Evolutionary conservation across 2,113 vertebrate species (phyloP).

Genomic region (Oxygymnocypris stewartii): DNA sequence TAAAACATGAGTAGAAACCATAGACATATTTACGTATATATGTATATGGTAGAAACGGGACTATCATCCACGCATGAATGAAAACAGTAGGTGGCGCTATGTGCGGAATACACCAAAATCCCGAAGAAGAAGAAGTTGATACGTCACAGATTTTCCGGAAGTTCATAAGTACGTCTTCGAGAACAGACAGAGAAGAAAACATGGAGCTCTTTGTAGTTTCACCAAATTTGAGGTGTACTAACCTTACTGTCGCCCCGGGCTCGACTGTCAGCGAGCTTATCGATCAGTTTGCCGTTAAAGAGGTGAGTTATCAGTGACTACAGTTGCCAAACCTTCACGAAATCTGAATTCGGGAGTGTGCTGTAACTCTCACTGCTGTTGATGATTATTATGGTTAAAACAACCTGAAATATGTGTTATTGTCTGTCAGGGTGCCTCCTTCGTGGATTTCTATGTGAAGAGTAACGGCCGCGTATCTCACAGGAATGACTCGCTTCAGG

Average conservation of each 20-base stretch:
- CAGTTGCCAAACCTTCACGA: not conserved
- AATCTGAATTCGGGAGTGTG: not conserved
- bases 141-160: not conserved
- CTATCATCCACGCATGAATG: no score
- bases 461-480: constrained; percentile 71
- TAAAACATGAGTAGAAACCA: no score
- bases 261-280: constrained; percentile 64
- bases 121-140: no score
- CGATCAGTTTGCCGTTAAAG: constrained; percentile 45
- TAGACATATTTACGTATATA: no score
- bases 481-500: constrained; percentile 69
- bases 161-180: not conserved
- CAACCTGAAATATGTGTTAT: not conserved
- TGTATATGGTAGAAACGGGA: no score
- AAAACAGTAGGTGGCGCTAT: no score
- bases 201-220: constrained; percentile 70
- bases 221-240: constrained; percentile 28
- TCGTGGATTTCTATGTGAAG: constrained; percentile 80
- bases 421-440: constrained; percentile 69
- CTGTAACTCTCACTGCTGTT: not conserved
- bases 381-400: not conserved
- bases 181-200: constrained; percentile 29
- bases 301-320: constrained; percentile 57
- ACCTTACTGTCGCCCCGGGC: constrained; percentile 42
- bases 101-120: no score